Conservation (phyloP, 2,888 invertebrate genomes). For the Dryobotodes eremita region DNA sequence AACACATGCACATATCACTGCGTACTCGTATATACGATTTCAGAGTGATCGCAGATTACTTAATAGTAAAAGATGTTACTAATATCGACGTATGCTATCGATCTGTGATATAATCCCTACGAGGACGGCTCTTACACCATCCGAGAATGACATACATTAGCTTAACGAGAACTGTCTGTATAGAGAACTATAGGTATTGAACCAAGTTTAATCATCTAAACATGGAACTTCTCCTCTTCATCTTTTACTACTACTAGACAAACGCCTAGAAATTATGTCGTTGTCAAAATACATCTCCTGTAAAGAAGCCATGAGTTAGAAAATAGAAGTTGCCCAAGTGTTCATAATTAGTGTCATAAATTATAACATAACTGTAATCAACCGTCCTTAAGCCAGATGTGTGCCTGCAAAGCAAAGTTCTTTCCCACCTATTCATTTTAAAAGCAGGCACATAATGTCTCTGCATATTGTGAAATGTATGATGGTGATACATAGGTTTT, state of each 20-base stretch:
- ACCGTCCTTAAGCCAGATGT: neutral
- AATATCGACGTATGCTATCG: neutral
- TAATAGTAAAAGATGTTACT: constrained; percentile 28
- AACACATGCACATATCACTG: too few species aligned
- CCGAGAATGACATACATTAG: constrained; percentile 3
- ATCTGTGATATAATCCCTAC: constrained; percentile 39
- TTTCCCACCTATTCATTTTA: neutral
- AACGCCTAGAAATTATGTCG: neutral
- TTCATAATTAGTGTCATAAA: neutral
- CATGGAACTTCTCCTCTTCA: neutral
- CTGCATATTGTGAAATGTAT: neutral
- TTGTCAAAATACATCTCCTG: neutral
- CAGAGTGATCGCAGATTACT: constrained; percentile 16
- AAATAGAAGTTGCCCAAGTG: too few species aligned
- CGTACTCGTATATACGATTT: neutral
- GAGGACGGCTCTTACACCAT: constrained; percentile 4
- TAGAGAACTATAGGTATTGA: neutral
- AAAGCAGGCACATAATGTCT: neutral
- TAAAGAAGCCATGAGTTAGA: neutral
- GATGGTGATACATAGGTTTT: constrained; percentile 8
- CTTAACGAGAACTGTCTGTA: neutral
- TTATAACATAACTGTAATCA: neutral
- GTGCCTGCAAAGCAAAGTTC: neutral
- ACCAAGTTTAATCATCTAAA: neutral
- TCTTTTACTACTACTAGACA: too few species aligned